Conservation (phyloP, 1,140 invertebrate genomes). For the Anadara kagoshimensis region DNA sequence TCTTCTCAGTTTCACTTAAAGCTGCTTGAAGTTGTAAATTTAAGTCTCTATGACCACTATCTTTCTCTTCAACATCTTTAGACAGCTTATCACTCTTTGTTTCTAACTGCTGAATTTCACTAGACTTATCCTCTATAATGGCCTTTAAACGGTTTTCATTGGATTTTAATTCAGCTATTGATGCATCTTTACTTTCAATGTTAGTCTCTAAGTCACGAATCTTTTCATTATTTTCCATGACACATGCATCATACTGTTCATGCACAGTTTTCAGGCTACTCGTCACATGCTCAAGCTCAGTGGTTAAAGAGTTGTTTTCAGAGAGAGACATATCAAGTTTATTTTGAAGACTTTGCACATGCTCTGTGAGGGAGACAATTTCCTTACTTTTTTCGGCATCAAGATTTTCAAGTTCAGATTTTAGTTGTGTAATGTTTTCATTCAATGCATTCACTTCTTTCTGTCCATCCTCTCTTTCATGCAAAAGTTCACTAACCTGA, state of each 20-base stretch:
- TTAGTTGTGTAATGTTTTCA: constrained; percentile 22
- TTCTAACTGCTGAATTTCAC: too few relatives aligned
- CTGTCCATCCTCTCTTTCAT: constrained; percentile 25
- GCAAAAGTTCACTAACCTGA: constrained; percentile 34
- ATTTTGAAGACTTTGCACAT: constrained; percentile 21
- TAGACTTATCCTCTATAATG: too few relatives aligned
- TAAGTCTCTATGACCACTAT: too few relatives aligned
- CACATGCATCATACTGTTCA: constrained; percentile 16
- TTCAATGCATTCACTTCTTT: constrained; percentile 17
- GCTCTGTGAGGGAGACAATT: constrained; percentile 21
- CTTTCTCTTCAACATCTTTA: too few relatives aligned
- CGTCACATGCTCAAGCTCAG: constrained; percentile 30
- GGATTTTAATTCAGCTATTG: too few relatives aligned
- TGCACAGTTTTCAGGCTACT: constrained; percentile 21
- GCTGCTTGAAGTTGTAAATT: too few relatives aligned
- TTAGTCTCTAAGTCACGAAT: too few relatives aligned
- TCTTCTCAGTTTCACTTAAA: too few relatives aligned
- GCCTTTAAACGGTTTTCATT: too few relatives aligned
- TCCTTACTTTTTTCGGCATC: constrained; percentile 11
- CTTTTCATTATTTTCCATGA: background rate
- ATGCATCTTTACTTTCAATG: too few relatives aligned
- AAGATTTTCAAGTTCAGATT: constrained; percentile 7
- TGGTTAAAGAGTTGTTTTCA: constrained; percentile 1
- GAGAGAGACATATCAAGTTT: constrained; percentile 6
- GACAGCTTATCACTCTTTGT: too few relatives aligned